Percentiles rank a stretch among this genome's conserved stretches.
Conservation (phyloP, 2,888 invertebrate species). For the Monoplex corrugatus region DNA sequence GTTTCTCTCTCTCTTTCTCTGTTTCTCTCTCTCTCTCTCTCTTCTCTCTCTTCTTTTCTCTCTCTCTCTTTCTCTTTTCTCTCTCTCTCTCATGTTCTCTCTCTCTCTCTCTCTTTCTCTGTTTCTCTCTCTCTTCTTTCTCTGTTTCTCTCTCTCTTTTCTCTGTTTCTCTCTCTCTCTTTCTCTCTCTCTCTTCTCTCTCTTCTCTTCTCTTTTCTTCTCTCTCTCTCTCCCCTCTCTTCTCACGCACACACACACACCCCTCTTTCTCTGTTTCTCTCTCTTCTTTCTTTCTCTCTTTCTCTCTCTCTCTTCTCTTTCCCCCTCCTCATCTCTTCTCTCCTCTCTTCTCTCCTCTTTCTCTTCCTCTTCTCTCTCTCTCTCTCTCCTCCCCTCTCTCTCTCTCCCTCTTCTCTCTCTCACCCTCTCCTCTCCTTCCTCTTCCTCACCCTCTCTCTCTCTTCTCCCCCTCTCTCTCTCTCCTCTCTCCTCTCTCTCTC, state of each 20-base stretch:
- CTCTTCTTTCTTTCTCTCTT: too few relatives aligned
- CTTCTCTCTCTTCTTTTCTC: not conserved
- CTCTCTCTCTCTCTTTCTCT: too few relatives aligned
- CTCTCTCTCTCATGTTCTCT: too few relatives aligned
- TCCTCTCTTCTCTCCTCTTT: too few relatives aligned
- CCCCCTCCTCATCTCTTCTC: not conserved
- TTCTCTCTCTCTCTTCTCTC: not conserved
- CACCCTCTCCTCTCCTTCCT: not conserved
- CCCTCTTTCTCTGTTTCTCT: not conserved
- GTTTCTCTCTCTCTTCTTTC: constrained; percentile 13
- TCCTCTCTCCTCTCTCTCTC: too few relatives aligned
- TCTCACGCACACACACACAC: not conserved
- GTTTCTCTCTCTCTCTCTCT: not conserved
- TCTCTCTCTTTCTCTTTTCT: not conserved
- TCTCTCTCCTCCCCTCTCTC: not conserved
- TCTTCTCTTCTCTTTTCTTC: not conserved
- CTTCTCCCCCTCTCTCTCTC: too few relatives aligned
- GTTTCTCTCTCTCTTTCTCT: too few relatives aligned
- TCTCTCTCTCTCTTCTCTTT: not conserved
- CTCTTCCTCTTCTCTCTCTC: not conserved
- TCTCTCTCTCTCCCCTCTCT: not conserved
- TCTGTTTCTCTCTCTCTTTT: not conserved
- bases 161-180: constrained; percentile 12
- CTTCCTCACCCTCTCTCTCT: not conserved
- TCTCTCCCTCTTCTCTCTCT: not conserved